Conservation (phyloP, 2,797 vertebrate genomes). For the Atherinosoma microstoma region DNA sequence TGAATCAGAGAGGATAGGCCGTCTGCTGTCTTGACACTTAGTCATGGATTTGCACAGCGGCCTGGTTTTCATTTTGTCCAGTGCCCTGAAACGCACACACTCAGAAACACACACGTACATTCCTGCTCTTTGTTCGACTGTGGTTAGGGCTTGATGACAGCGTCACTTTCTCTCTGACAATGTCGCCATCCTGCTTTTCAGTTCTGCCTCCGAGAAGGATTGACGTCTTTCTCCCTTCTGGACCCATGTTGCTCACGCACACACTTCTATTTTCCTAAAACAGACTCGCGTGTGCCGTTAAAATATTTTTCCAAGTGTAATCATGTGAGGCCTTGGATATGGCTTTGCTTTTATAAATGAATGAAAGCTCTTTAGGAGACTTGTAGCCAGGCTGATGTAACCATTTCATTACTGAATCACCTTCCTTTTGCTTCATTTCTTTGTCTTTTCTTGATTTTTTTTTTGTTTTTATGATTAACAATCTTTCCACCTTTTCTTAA, state of each 20-base stretch:
- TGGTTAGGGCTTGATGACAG: constrained; percentile 44
- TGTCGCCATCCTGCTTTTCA: constrained; percentile 23
- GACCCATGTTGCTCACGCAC: background rate
- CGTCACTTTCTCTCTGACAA: constrained; percentile 53
- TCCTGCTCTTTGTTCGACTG: constrained; percentile 55
- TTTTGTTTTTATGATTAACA: background rate
- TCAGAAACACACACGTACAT: constrained; percentile 26
- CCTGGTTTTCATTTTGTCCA: constrained; percentile 65
- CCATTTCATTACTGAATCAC: background rate
- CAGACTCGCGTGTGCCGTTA: background rate
- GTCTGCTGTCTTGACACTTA: constrained; percentile 47
- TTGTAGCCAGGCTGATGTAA: constrained; percentile 12
- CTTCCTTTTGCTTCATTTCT: background rate
- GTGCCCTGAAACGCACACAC: constrained; percentile 24
- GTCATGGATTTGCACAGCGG: constrained; percentile 20
- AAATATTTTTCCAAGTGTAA: constrained; percentile 18
- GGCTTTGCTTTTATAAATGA: constrained; percentile 32
- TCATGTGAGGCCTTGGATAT: constrained; percentile 16
- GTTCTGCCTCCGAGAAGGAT: constrained; percentile 33
- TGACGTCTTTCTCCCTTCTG: constrained; percentile 7
- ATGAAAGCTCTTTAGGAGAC: constrained; percentile 18
- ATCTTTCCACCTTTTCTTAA: background rate
- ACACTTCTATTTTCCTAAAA: background rate
- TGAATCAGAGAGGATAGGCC: constrained; percentile 29
- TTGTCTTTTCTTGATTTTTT: background rate